phyloP scores from a whole-genome alignment of 2,797 vertebrate species.

The Halcyon smyrnensis region DNA sequence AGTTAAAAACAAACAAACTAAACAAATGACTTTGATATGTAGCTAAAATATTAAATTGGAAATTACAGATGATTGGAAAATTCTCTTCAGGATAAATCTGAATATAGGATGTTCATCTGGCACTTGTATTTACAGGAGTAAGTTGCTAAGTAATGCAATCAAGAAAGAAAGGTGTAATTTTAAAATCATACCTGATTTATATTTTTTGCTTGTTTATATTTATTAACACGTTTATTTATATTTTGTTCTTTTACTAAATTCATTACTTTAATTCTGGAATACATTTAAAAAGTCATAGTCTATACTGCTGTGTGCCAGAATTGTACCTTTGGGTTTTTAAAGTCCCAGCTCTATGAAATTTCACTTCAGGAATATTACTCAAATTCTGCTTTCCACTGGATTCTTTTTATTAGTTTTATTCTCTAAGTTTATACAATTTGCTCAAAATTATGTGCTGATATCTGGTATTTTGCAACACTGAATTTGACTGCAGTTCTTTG shows the following conservation, averaged over 20 bases:
- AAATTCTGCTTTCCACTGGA: not conserved
- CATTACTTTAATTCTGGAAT: not conserved
- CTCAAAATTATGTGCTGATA: not conserved
- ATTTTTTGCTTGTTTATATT: not conserved
- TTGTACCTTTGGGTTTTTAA: not conserved
- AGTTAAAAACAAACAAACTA: not conserved
- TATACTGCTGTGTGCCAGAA: not conserved
- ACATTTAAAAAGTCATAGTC: not conserved
- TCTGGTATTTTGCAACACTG: not conserved
- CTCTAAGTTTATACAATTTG: not conserved
- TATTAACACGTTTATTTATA: not conserved
- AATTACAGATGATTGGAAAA: not conserved
- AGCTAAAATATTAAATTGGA: not conserved
- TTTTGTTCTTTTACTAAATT: not conserved
- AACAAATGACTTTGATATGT: not conserved
- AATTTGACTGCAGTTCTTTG: not conserved
- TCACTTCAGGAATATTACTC: not conserved
- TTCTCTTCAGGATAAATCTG: not conserved
- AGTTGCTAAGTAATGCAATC: not conserved
- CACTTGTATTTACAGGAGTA: not conserved
- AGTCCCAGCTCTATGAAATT: not conserved
- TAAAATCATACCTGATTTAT: not conserved
- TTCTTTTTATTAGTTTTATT: not conserved
- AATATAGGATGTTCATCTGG: not conserved
- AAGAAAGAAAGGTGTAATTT: not conserved